These are phyloP conservation scores for Tipula vernalis DNA, from an alignment of 2,888 invertebrate species.

Conservation along the genomic window DNA sequence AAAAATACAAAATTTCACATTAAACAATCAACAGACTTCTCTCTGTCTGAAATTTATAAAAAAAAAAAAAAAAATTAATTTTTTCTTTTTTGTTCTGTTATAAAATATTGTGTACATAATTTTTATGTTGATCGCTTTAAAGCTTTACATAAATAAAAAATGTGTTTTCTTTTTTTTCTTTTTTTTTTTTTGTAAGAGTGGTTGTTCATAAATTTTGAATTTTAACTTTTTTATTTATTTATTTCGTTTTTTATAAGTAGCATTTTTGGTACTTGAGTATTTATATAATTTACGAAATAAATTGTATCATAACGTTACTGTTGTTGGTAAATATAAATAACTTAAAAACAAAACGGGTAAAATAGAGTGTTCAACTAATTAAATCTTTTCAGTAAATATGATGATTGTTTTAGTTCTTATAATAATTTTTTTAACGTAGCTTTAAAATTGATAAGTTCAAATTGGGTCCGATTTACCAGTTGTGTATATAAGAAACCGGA, in stretches of 20 bases:
- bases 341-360: not conserved
- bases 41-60: not conserved
- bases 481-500: too few species aligned
- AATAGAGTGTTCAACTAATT: not conserved
- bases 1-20: not conserved
- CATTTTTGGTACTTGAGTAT: not conserved
- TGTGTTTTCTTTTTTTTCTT: not conserved
- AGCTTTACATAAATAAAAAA: not conserved
- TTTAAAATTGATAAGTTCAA: not conserved
- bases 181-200: not conserved
- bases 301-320: not conserved
- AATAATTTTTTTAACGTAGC: not conserved
- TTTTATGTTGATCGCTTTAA: not conserved
- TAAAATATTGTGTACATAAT: constrained; percentile 4
- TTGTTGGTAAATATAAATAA: not conserved
- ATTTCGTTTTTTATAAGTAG: not conserved
- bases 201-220: not conserved
- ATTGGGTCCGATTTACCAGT: too few species aligned
- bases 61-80: not conserved
- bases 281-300: not conserved
- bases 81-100: not conserved
- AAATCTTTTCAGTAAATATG: not conserved
- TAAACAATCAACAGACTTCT: constrained; percentile 4
- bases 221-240: not conserved
- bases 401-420: not conserved